Evolutionary conservation across 2,888 invertebrate genomes (phyloP).

Genomic region (Agrochola lychnidis): DNA sequence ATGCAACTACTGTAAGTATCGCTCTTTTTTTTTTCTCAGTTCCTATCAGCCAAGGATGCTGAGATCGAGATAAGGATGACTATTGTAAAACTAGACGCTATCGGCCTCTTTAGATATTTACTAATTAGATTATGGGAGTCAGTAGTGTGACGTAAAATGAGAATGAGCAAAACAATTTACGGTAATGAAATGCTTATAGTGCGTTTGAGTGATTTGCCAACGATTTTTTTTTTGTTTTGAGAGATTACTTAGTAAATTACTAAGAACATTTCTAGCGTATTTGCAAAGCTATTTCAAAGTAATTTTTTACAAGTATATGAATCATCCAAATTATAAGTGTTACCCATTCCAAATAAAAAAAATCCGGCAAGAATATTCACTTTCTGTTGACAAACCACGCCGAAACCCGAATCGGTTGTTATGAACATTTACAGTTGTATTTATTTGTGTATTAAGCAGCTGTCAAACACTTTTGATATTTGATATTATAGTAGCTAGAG

Average conservation of each 20-base stretch:
- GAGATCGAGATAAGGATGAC: slow-evolving; percentile 60
- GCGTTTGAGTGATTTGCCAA: background rate
- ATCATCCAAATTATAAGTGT: too few relatives aligned
- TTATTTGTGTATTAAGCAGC: too few relatives aligned
- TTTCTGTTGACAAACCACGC: too few relatives aligned
- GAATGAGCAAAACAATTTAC: background rate
- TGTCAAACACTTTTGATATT: too few relatives aligned
- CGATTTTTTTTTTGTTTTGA: slow-evolving; percentile 14
- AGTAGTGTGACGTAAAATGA: background rate
- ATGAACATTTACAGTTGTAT: too few relatives aligned
- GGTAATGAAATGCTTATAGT: background rate
- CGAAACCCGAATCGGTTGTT: too few relatives aligned
- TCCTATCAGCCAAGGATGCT: slow-evolving; percentile 68
- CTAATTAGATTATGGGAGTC: background rate
- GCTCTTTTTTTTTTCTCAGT: too few relatives aligned
- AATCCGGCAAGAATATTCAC: background rate
- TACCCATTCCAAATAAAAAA: background rate
- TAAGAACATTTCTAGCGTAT: background rate
- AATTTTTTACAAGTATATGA: background rate
- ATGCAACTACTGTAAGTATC: too few relatives aligned
- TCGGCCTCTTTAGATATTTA: slow-evolving; percentile 36
- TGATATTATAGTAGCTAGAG: too few relatives aligned
- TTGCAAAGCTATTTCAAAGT: background rate
- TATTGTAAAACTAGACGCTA: slow-evolving; percentile 17
- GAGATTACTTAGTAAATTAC: background rate